Base-by-base conservation (phyloP, 2,888 invertebrate genomes). In the Ctena decussata region DNA sequence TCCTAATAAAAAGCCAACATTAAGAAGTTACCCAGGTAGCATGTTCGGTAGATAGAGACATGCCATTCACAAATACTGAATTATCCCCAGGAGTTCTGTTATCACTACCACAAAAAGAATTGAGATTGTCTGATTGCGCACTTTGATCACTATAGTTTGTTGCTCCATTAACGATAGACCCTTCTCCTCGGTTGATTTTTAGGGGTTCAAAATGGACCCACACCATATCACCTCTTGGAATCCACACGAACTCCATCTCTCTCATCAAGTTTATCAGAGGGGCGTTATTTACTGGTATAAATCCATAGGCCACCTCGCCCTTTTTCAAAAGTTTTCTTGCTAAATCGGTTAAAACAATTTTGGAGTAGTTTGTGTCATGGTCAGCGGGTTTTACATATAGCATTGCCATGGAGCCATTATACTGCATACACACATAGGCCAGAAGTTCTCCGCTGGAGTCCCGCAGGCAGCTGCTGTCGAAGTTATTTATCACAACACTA, bases 341-440 rank as follows among this genome's bases (percentile, higher is more conserved):
- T 15, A 94, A 85, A 77, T 93, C 93, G 18, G 89, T 89, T 24
- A 94, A 83, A 18, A 94, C 89, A 27, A 93, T 91, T 44, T 91
- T 90, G 37, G 93, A 93, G 71, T 93, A 92, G 69, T 93, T 92
- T 70, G 86, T 90, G 37, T 92, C 89, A 73, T 91, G 90, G 65
- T 93, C 90, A n/a, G n/a, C n/a, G 0, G 93, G 93, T 76, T 91
- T 90, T 5, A 94, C 93, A 78, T 91, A 93, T 65, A 94, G 44
- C 91, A 93, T 94, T 6, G 93, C 93, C 87, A 94, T 94, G 8
- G 94, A 92, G 0, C 94, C 94, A 75, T 94, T 93, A 80, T 90
- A 93, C 86, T 94, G 94, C 92, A 93, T 93, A 78, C 92, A 93
- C n/a, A 92, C 91, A 84, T 94, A 94, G 0, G 94, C 94, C 27